A percentile compares a stretch with the other conserved stretches of the same genome.
Conservation (phyloP, 1,140 invertebrate genomes). For the Heliconius nattereri region DNA sequence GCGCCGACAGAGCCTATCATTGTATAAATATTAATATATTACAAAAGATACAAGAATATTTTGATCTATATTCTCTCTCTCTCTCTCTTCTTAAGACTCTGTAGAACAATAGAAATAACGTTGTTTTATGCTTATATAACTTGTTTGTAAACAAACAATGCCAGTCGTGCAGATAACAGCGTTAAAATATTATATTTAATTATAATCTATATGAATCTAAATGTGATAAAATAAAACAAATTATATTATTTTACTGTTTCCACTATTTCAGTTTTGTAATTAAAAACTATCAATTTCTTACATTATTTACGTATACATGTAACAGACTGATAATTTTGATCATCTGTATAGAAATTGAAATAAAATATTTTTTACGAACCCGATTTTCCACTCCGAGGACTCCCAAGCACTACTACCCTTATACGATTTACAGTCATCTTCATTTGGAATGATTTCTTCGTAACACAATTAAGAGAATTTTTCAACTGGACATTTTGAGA, state of each 20-base stretch:
- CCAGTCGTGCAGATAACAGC: neutral
- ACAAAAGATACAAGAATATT: neutral
- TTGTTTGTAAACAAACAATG: slow-evolving; percentile 9
- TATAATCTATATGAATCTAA: neutral
- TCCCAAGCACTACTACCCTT: slow-evolving; percentile 86
- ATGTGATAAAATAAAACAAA: neutral
- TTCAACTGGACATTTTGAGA: slow-evolving; percentile 57
- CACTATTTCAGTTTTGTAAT: neutral
- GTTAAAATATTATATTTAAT: neutral
- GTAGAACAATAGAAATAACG: neutral
- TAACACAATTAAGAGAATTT: slow-evolving; percentile 49
- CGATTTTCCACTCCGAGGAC: slow-evolving; percentile 86
- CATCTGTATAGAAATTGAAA: neutral
- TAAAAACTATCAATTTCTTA: no score
- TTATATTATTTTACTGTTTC: neutral
- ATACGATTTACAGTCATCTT: slow-evolving; percentile 84
- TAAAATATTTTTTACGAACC: slow-evolving; percentile 75
- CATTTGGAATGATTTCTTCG: slow-evolving; percentile 71
- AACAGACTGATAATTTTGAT: no score
- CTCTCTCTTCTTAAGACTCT: neutral
- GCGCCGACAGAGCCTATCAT: neutral
- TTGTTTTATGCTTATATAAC: neutral
- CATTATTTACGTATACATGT: no score
- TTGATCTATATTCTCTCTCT: neutral
- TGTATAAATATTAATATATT: neutral